phyloP scores from a whole-genome alignment of 2,888 invertebrate genomes.

The Prostheceraeus crozeri region DNA sequence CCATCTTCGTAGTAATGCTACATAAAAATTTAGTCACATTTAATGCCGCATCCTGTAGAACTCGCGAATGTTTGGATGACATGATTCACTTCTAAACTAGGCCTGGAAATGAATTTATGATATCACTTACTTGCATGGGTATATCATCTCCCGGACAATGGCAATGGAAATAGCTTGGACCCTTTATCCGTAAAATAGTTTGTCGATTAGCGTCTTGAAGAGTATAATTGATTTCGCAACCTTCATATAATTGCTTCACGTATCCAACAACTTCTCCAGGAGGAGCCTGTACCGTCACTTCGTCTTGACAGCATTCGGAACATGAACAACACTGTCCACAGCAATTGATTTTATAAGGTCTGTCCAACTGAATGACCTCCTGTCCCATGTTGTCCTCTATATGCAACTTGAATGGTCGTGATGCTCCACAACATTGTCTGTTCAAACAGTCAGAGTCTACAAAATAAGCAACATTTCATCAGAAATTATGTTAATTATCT shows the following conservation, averaged over 20 bases:
- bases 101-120: too few species aligned
- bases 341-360: conserved; percentile 75
- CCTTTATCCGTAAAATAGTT: conserved; percentile 70
- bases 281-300: conserved; percentile 40
- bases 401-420: conserved; percentile 77
- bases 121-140: too few species aligned
- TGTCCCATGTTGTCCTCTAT: conserved; percentile 72
- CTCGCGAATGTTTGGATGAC: too few species aligned
- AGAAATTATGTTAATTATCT: too few species aligned
- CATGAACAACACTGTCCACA: conserved; percentile 69
- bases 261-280: conserved; percentile 39
- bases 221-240: conserved; percentile 63
- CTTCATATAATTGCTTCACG: conserved; percentile 39
- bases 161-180: conserved; percentile 60
- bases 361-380: conserved; percentile 75
- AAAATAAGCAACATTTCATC: conserved; percentile 39
- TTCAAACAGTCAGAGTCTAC: conserved; percentile 73
- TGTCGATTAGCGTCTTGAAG: conserved; percentile 70
- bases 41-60: too few species aligned
- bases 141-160: conserved; percentile 39
- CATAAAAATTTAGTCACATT: too few species aligned
- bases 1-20: too few species aligned
- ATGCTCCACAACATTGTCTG: conserved; percentile 73
- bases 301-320: conserved; percentile 38
- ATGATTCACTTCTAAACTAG: too few species aligned